Base-by-base conservation (phyloP, 2,797 vertebrate species). In the Cirrhinus mrigala region DNA sequence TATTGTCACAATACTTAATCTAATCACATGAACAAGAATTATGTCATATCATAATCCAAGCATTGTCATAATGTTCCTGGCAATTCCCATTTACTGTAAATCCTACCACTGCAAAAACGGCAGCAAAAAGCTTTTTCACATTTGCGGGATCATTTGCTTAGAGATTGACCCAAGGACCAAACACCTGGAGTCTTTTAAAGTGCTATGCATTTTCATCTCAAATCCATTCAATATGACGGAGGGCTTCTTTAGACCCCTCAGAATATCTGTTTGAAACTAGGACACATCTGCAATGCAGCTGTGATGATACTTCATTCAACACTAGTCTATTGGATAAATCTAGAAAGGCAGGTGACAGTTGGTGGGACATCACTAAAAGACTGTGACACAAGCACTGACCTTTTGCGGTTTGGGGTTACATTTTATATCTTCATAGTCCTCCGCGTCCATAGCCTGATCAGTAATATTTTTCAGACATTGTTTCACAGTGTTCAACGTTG, bases 231-330 rank as follows among this genome's bases (percentile, higher is more conserved):
- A 46, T 11, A 78, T 79, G 74, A 60, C 24, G 11, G 20, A 79
- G n/a, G 37, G 62, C 33, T 78, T 78, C 54, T 56, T 68, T 24
- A 66, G 50, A 78, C 11, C 60, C 60, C 64, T 81, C 11, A 40
- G 37, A 33, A 37, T 75, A 83, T 50, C 20, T 27, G 7, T 62
- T 52, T 76, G 44, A 18, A 66, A 44, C 74, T 27, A 44, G 60
- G 60, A 18, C 82, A 77, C 82, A 84, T 77, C 82, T 84, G 82
- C 37, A 58, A 5, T 46, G 50, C 82, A 84, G 50, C 50, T 84
- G 82, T 70, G 37, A 54, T 40, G n/a, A 76, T 54, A 33, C 44
- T 76, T 52, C 60, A 76, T 18, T 40, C 29, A 27, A 54, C n/a
- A 84, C n/a, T 54, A 40, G 2, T 58, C 62, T 40, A 66, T 40